Base-by-base conservation (phyloP, 2,888 invertebrate genomes). In the Acleris cristana region DNA sequence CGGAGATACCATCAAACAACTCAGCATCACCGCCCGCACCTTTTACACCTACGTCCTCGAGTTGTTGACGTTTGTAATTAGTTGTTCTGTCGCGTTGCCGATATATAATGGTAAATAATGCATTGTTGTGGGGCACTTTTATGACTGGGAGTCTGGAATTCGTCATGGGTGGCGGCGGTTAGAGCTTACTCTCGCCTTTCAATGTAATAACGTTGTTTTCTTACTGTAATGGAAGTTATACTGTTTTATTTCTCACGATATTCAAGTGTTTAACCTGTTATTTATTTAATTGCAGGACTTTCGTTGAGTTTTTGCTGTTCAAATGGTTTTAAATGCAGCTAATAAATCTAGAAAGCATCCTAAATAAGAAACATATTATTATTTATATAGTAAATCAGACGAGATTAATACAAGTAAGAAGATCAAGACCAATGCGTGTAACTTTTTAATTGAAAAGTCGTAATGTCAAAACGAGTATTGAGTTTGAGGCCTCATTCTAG, bases 81-180 rank as follows among this genome's bases (percentile, higher is more conserved):
- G 88, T 83, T 76, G 77, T 84, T 82, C 83, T 90, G 91, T 90
- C 90, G 85, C 87, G 78, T 84, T 85, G 88, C 86, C 87, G 89
- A 90, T 90, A 88, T 86, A 89, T 90, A 88, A 91, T 92, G 88
- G 90, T 92, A 91, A 89, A 92, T 92, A 91, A 91, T 90, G 89
- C 86, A 88, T 90, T 89, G 91, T 92, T 88, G 90, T 86, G 86
- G 88, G 83, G 85, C 86, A 87, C 79, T 91, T 91, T 91, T 90
- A 91, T 87, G 88, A 83, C 85, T 82, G 79, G 77, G 73, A 79
- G 83, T 78, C 79, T 80, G 84, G 84, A 77, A 84, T 87, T 87
- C 90, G 80, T 82, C 91, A 89, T 91, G 91, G 92, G 92, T 91
- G 92, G 92, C 82, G 82, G 64, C 82, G 82, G 64, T 63, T 57